Conservation (phyloP, 2,888 invertebrate genomes). For the Trachelus tabidus region DNA sequence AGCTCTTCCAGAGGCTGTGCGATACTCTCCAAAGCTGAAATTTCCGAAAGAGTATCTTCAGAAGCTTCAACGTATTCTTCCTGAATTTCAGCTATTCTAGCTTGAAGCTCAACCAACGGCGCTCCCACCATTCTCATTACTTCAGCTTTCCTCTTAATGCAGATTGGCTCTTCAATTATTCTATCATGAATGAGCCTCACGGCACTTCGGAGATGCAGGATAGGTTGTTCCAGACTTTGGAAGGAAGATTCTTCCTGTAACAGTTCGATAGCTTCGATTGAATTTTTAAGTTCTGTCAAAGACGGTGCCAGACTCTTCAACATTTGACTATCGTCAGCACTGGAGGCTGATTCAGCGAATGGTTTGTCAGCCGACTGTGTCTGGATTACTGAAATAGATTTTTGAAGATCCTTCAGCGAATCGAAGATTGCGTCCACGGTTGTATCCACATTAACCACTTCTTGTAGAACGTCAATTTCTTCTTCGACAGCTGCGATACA, state of each 20-base stretch:
- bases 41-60: slow-evolving; percentile 49
- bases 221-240: slow-evolving; percentile 9
- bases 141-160: slow-evolving; percentile 1
- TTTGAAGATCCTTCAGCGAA: slow-evolving; percentile 45
- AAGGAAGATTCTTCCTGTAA: slow-evolving; percentile 2
- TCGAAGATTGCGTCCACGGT: slow-evolving; percentile 28
- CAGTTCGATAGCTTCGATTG: slow-evolving; percentile 9
- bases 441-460: slow-evolving; percentile 17
- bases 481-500: slow-evolving; percentile 54
- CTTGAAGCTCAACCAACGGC: slow-evolving; percentile 16
- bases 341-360: slow-evolving; percentile 27
- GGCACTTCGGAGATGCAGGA: slow-evolving; percentile 5
- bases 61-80: slow-evolving; percentile 52
- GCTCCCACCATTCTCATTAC: slow-evolving; percentile 10
- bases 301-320: slow-evolving; percentile 14
- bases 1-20: slow-evolving; percentile 51
- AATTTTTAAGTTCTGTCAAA: slow-evolving; percentile 10
- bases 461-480: slow-evolving; percentile 48
- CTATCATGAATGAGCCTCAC: slow-evolving; percentile 8
- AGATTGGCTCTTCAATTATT: slow-evolving; percentile 3
- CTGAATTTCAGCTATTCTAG: slow-evolving; percentile 27
- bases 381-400: slow-evolving; percentile 47
- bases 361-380: slow-evolving; percentile 41
- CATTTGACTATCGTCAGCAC: slow-evolving; percentile 1
- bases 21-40: slow-evolving; percentile 52